Base-by-base conservation (phyloP, 2,888 invertebrate species). In the Augiades crinisus region DNA sequence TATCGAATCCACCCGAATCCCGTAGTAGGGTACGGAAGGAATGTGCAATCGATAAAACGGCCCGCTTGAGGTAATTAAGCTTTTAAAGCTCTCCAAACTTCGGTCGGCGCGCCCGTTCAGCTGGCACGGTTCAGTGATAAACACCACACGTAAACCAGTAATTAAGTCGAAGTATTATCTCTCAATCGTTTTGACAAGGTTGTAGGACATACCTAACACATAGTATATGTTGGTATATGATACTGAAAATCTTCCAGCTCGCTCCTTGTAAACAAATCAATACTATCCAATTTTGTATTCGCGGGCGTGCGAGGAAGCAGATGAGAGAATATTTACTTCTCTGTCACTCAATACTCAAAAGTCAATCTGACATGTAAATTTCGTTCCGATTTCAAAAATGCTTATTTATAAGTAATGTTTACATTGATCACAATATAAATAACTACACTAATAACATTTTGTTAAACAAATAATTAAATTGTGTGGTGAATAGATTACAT, bases 251-350 rank as follows among this genome's bases (percentile, higher is more conserved):
- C 70, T 76, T 65, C 58, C 64, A 59, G 61, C 66, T 69, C 65
- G 60, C 59, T 70, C 74, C 76, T 80, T 79, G 86, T 86, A 88
- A 88, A 88, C 88, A 88, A 87, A 88, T 87, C 88, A 88, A 88
- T 87, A 87, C 81, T 76, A 81, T 76, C 41, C 54, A 40, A 64
- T 76, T 78, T 72, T 64, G 65, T 65, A 63, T 82, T 84, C 78
- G 77, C 79, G 76, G 73, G 74, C 67, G 63, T 61, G 63, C 52
- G 78, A 65, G 72, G 43, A 62, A 77, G 55, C 56, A 63, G 58
- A 60, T 21, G n/a, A 51, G 59, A 43, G 43, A 8, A 62, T 63
- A 49, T 58, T 38, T 34, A 45, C 33, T 6, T 61, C 59, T 54
- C 56, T 57, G 38, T 62, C 46, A 59, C 34, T 24, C 19, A 4